Evolutionary conservation across 2,888 invertebrate genomes (phyloP).

Genomic region (Trachelus tabidus): DNA sequence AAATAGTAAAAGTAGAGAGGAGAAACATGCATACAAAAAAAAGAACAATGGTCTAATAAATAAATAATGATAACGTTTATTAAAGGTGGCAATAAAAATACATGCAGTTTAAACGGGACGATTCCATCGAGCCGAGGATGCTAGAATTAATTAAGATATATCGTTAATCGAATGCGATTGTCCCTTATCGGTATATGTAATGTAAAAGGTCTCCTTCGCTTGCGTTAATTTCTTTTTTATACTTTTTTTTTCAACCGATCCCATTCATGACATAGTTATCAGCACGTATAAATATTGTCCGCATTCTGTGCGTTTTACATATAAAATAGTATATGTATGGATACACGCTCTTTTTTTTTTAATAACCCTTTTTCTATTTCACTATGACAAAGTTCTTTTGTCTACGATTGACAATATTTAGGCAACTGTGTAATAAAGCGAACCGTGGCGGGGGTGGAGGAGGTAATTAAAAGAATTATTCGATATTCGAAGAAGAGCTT

Average conservation of each 20-base stretch:
- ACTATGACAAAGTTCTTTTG: background rate
- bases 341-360: background rate
- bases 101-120: background rate
- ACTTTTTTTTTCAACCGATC: background rate
- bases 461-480: constrained; percentile 27
- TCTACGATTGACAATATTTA: constrained; percentile 48
- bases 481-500: constrained; percentile 53
- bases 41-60: background rate
- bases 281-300: background rate
- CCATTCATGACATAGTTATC: background rate
- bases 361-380: background rate
- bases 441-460: background rate
- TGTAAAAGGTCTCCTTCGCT: background rate
- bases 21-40: background rate
- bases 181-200: background rate
- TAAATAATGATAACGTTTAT: constrained; percentile 1
- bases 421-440: constrained; percentile 31
- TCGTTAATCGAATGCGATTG: background rate
- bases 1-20: background rate
- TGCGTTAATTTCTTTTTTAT: background rate
- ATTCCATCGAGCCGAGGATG: background rate
- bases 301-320: background rate
- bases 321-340: background rate
- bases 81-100: constrained; percentile 20
- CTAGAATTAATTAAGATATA: background rate